Conservation (phyloP, 2,888 invertebrate genomes). For the Melinopterus prodromus region DNA sequence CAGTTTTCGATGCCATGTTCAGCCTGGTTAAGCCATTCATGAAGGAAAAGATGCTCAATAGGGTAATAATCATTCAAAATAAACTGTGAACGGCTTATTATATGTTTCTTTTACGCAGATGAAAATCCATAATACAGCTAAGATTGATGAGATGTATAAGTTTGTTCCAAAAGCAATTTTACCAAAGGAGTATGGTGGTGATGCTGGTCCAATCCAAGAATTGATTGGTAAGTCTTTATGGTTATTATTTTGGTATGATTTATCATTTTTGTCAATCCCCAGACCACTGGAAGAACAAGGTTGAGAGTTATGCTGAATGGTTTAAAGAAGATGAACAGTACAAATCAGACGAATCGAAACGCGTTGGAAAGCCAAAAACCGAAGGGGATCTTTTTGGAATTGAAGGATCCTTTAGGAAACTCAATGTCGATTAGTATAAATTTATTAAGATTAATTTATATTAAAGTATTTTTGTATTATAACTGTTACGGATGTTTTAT, state of each 20-base stretch:
- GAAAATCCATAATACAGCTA: conserved; percentile 60
- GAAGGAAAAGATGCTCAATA: conserved; percentile 62
- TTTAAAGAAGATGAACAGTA: conserved; percentile 62
- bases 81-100: neutral
- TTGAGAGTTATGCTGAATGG: conserved; percentile 63
- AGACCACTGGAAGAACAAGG: conserved; percentile 64
- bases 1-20: conserved; percentile 67
- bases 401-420: conserved; percentile 56
- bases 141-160: conserved; percentile 66
- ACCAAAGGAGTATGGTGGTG: conserved; percentile 74
- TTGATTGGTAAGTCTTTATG: conserved; percentile 28
- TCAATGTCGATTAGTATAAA: conserved; percentile 38
- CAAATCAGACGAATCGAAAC: conserved; percentile 63
- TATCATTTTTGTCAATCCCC: too few relatives aligned
- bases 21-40: conserved; percentile 67
- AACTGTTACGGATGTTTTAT: too few relatives aligned
- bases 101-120: conserved; percentile 57
- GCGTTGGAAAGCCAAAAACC: conserved; percentile 64
- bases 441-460: too few relatives aligned
- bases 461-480: too few relatives aligned
- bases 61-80: conserved; percentile 20
- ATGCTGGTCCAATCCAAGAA: conserved; percentile 64
- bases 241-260: neutral
- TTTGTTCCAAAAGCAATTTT: conserved; percentile 66
- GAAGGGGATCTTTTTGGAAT: conserved; percentile 65